Base-by-base conservation (phyloP, 2,113 vertebrate genomes). In the Otocyon megalotis region DNA sequence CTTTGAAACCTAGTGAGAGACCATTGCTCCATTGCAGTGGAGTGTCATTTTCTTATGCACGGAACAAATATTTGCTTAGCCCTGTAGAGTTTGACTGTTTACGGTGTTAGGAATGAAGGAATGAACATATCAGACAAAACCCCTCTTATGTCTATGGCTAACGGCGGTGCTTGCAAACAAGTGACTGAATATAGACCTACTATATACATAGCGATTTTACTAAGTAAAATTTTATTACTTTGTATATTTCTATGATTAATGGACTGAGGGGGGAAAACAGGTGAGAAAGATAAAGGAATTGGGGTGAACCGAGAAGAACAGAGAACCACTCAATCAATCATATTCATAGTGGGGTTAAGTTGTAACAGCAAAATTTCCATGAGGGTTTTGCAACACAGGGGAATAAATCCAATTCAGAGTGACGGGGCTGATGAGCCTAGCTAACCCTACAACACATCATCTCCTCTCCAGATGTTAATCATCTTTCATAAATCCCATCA, bases 21-120 rank as follows among this genome's bases (percentile, higher is more conserved):
- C 1, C 1, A 62, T 26, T 54, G 35, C 2, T 37, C 17, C 72
- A 88, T 4, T 84, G 11, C 10, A 85, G 28, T 0, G 6, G 0
- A 69, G 43, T 17, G 32, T 63, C 3, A 37, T 83, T 88, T 72
- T 48, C 37, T 48, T 8, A 65, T 12, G 63, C 32, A 53, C n/a
- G 58, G 0, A 53, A 1, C 20, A 90, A 85, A 28, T 79, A 71
- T 43, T 69, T 63, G 26, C 11, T 69, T 26, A 82, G 9, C 8
- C 65, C 7, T 5, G 5, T 3, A 77, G n/a, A 72, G 6, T 86
- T 12, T 22, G 7, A 58, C 9, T 56, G 17, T 43, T 82, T 22
- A 35, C 20, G 50, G 54, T 77, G 4, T 67, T 96, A 50, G 26
- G 72, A 72, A 79, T 30, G 19, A 6, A 72, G 3, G 11, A 53